Evolutionary conservation across 2,888 invertebrate species (phyloP).

Genomic region (Choristoneura rosaceana): DNA sequence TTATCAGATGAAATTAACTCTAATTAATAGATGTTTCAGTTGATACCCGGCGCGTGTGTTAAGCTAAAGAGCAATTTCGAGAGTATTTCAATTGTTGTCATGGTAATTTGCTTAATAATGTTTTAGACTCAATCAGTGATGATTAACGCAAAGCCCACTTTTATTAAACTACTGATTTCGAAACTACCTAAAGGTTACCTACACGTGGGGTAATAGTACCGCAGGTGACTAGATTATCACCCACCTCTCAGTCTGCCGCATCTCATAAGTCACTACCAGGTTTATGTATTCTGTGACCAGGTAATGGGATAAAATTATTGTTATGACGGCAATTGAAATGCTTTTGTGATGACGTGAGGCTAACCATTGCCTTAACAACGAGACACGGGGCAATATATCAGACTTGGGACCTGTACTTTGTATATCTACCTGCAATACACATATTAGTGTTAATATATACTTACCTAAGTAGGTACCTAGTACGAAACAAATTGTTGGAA

Average conservation of each 20-base stretch:
- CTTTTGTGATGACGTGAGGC: not conserved
- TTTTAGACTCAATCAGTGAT: too few relatives aligned
- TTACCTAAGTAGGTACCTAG: constrained; percentile 18
- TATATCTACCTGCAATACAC: constrained; percentile 7
- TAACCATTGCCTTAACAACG: not conserved
- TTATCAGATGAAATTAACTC: too few relatives aligned
- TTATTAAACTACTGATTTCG: too few relatives aligned
- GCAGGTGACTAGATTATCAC: too few relatives aligned
- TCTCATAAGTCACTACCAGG: too few relatives aligned
- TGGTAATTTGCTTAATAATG: not conserved
- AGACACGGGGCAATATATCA: constrained; percentile 18
- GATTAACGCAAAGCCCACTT: too few relatives aligned
- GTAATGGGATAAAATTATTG: too few relatives aligned
- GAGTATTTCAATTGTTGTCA: not conserved
- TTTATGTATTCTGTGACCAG: too few relatives aligned
- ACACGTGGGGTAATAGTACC: too few relatives aligned
- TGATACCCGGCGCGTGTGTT: not conserved
- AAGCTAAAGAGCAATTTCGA: not conserved
- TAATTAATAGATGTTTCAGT: too few relatives aligned
- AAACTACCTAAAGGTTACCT: too few relatives aligned
- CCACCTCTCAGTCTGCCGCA: too few relatives aligned
- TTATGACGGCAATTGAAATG: not conserved
- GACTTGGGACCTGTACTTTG: constrained; percentile 28
- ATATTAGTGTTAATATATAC: not conserved
- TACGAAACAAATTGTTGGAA: constrained; percentile 24